These are phyloP conservation scores for Anoplius nigerrimus DNA, from an alignment of 2,888 invertebrate species.

Conservation along the genomic window DNA sequence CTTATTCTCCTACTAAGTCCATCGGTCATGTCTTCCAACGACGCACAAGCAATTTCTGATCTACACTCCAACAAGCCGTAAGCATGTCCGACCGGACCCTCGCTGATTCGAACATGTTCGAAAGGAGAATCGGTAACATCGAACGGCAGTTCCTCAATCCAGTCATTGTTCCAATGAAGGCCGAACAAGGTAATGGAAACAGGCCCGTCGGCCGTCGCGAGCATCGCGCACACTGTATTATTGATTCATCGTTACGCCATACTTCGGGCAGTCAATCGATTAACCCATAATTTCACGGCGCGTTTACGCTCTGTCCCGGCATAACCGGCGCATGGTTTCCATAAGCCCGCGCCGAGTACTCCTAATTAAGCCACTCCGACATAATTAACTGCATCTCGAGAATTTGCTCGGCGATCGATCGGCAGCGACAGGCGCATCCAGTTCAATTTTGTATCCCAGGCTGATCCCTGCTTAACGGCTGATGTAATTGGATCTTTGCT, in stretches of 20 bases:
- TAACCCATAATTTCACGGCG: slow-evolving; percentile 30
- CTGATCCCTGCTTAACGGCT: not conserved
- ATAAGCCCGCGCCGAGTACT: slow-evolving; percentile 52
- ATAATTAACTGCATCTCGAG: slow-evolving; percentile 59
- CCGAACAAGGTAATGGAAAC: too few species aligned
- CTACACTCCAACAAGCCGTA: too few species aligned
- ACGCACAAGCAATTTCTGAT: too few species aligned
- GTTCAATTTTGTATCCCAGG: not conserved
- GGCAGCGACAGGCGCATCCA: not conserved
- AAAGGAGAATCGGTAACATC: too few species aligned
- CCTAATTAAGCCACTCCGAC: slow-evolving; percentile 58
- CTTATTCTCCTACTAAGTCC: too few species aligned
- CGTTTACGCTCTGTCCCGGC: slow-evolving; percentile 33
- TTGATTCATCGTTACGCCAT: not conserved
- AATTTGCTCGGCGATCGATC: slow-evolving; percentile 40
- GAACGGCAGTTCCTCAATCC: too few species aligned
- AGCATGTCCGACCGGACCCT: too few species aligned
- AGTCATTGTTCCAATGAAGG: too few species aligned
- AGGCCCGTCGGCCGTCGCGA: too few species aligned
- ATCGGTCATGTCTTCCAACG: too few species aligned
- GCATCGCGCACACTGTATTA: not conserved
- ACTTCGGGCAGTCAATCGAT: slow-evolving; percentile 4
- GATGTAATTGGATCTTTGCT: slow-evolving; percentile 4
- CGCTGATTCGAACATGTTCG: too few species aligned
- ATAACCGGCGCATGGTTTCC: slow-evolving; percentile 45